Base-by-base conservation (phyloP, 2,888 invertebrate species). In the Mechanitis messenoides region DNA sequence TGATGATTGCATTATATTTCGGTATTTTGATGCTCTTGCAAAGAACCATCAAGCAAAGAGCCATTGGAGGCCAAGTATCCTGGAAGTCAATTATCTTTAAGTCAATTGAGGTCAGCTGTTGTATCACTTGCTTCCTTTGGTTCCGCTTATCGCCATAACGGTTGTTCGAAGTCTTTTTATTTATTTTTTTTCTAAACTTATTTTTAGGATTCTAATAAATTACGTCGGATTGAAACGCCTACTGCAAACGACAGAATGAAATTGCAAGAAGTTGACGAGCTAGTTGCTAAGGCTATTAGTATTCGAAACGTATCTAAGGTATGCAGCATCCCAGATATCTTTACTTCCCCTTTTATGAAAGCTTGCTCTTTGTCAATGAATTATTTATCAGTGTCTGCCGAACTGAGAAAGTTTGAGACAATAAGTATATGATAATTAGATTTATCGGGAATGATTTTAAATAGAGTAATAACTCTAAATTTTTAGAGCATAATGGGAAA, bases 71-170 rank as follows among this genome's bases (percentile, higher is more conserved):
- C 0, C 83, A 83, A 59, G 84, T 85, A 4, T 78, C 87, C 0
- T 89, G 85, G 88, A 81, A 76, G 61, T 81, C 85, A 0, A 77
- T 85, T 7, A 74, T 89, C 55, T 87, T 87, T 66, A 85, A 82
- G 63, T 72, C 81, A 71, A 61, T 62, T 33, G 71, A 76, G 77
- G 88, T 84, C 63, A 60, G 54, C 46, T 12, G 33, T 12, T 42
- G 35, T 20, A 20, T 20, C 20, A 20, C 20, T 3, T 12, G 1
- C 5, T 35, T 35, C 5, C 35, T 35, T 35, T 35, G 1, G 7
- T 9, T 42, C 42, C 9, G 0, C 7, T 42, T 42, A 0, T 2
- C 35, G 3, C 9, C 9, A 11, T 42, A 9, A 9, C 9, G 3
- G 6, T 42, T 42, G 9, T 42, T 9, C 11, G 42, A 3, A 42